Percentiles rank a stretch among this genome's conserved stretches.
Evolutionary conservation across 2,797 vertebrate genomes (phyloP).

Genomic region (Dallia pectoralis): DNA sequence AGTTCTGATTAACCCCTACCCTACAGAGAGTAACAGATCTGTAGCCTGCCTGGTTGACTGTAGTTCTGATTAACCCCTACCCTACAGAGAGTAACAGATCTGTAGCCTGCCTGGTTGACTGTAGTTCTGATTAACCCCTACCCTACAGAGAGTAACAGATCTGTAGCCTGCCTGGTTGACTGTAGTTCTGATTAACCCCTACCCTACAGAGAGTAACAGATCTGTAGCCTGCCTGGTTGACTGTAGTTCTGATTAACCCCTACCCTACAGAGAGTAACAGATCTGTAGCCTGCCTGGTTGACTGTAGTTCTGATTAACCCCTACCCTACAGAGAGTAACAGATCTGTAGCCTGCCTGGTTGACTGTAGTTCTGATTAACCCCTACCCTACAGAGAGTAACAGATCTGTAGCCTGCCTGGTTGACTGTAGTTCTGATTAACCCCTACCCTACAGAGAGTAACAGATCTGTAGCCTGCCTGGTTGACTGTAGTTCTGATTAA

Average conservation of each 20-base stretch:
- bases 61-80: background rate
- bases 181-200: background rate
- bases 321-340: conserved; percentile 79
- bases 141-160: conserved; percentile 82
- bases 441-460: too few relatives aligned
- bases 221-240: conserved; percentile 93
- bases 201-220: conserved; percentile 82
- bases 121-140: background rate
- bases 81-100: conserved; percentile 83
- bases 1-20: background rate
- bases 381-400: too few relatives aligned
- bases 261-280: conserved; percentile 80
- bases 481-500: too few relatives aligned
- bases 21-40: conserved; percentile 86
- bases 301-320: too few relatives aligned
- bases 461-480: too few relatives aligned
- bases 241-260: background rate
- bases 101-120: conserved; percentile 95
- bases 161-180: conserved; percentile 94
- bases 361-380: too few relatives aligned
- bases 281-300: conserved; percentile 93
- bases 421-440: too few relatives aligned
- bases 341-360: too few relatives aligned
- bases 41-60: conserved; percentile 93
- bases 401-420: too few relatives aligned